phyloP scores from a whole-genome alignment of 1,140 invertebrate species.

The Colletes gigas region DNA sequence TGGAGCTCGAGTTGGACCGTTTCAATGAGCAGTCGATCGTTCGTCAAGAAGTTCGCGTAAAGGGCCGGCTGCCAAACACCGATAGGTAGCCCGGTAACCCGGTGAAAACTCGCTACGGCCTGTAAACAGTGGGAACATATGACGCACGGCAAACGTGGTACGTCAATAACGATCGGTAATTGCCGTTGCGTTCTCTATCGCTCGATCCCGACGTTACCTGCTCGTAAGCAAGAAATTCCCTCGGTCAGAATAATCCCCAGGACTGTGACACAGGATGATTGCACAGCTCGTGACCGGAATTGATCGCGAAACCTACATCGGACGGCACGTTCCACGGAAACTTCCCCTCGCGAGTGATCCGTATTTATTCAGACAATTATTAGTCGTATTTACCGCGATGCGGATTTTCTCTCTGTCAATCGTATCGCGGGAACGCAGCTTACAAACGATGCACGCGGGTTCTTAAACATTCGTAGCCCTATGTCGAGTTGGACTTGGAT shows the following conservation, averaged over 20 bases:
- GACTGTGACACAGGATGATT: constrained; percentile 57
- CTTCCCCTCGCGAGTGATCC: not conserved
- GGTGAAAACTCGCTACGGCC: constrained; percentile 37
- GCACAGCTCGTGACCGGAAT: constrained; percentile 59
- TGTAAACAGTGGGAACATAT: constrained; percentile 12
- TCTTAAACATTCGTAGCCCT: too few relatives aligned
- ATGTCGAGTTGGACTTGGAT: too few relatives aligned
- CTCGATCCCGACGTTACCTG: constrained; percentile 20
- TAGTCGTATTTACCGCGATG: not conserved
- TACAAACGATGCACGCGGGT: too few relatives aligned
- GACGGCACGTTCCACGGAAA: not conserved
- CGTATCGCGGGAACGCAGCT: not conserved
- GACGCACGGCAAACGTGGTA: constrained; percentile 47
- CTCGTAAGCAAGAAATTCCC: constrained; percentile 54
- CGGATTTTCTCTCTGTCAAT: not conserved
- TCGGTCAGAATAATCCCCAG: constrained; percentile 54
- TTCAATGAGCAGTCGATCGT: not conserved
- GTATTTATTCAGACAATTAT: constrained; percentile 27
- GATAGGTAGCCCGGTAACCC: constrained; percentile 7
- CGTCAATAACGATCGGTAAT: constrained; percentile 59
- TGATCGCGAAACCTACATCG: constrained; percentile 19
- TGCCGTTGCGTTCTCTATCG: constrained; percentile 23
- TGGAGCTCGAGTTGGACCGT: not conserved
- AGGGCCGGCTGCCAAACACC: not conserved
- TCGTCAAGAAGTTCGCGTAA: constrained; percentile 6